A percentile compares a stretch with the other conserved stretches of the same genome.
These are phyloP conservation scores for Spondyliosoma cantharus DNA, from an alignment of 2,797 vertebrate genomes.

Conservation along the genomic window DNA sequence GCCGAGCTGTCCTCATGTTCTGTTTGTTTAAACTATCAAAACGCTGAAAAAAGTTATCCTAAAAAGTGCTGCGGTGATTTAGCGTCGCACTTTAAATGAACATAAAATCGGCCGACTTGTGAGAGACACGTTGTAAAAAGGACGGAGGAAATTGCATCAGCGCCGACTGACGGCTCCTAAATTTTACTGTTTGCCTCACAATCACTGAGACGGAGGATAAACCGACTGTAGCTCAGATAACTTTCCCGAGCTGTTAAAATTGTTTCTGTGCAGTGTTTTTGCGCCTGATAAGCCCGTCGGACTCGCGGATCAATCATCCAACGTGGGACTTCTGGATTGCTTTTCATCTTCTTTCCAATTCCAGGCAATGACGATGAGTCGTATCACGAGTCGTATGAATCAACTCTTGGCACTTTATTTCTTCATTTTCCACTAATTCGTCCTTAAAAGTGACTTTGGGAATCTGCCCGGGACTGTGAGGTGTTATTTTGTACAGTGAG, in stretches of 20 bases:
- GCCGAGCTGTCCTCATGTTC: not conserved
- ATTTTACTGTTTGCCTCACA: slow-evolving; percentile 3
- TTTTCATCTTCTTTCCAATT: not conserved
- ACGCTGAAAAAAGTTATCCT: not conserved
- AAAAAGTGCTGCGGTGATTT: slow-evolving; percentile 15
- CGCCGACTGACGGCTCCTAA: not conserved
- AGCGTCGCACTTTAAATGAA: slow-evolving; percentile 3
- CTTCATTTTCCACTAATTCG: not conserved
- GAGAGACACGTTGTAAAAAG: slow-evolving; percentile 8
- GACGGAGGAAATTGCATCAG: slow-evolving; percentile 5
- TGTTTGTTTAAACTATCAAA: not conserved
- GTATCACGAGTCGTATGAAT: not conserved
- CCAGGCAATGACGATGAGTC: not conserved
- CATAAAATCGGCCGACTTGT: slow-evolving; percentile 3
- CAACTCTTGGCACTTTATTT: not conserved
- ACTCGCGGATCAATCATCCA: not conserved
- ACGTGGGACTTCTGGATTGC: not conserved
- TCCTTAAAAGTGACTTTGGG: not conserved
- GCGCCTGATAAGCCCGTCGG: not conserved
- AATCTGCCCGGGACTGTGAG: not conserved
- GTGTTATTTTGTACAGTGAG: slow-evolving; percentile 13
- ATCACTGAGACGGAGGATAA: not conserved
- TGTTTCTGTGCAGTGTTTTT: not conserved
- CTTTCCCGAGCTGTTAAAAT: not conserved
- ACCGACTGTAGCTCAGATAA: not conserved